Conservation (phyloP, 2,797 vertebrate species). For the Coilia nasus region DNA sequence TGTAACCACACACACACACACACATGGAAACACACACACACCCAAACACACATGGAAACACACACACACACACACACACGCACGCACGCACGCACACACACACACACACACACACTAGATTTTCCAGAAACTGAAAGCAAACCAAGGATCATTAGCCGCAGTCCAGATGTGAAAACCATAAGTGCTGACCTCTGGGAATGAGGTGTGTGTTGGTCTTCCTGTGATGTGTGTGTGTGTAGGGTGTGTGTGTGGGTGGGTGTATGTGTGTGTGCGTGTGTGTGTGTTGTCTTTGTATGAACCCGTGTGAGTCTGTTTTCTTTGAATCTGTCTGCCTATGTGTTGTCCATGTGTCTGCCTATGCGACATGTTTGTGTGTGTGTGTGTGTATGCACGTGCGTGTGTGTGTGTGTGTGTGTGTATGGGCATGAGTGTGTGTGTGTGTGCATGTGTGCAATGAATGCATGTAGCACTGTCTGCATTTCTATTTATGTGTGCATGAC, state of each 20-base stretch:
- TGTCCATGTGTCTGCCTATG: not conserved
- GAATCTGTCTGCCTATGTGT: not conserved
- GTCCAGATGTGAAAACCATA: conserved; percentile 9
- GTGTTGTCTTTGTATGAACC: too few species aligned
- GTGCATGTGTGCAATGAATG: too few species aligned
- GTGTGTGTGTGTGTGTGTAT: not conserved
- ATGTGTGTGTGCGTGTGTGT: not conserved
- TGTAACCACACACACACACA: not conserved
- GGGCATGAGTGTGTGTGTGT: too few species aligned
- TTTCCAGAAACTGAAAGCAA: not conserved
- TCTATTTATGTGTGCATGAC: too few species aligned
- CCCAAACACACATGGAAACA: too few species aligned
- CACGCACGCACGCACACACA: not conserved
- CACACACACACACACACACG: too few species aligned
- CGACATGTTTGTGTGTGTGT: not conserved
- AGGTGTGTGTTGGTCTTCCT: conserved; percentile 39
- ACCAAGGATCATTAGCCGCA: not conserved
- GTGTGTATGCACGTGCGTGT: not conserved
- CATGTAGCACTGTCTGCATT: too few species aligned
- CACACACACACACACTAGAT: not conserved
- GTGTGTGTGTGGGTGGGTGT: too few species aligned
- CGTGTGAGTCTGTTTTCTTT: not conserved
- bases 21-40: not conserved
- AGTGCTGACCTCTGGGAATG: not conserved
- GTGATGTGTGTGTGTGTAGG: conserved; percentile 11